Percentiles rank a stretch among this genome's conserved stretches.
Evolutionary conservation across 2,797 vertebrate genomes (phyloP).

Genomic region (Trematocara caparti): DNA sequence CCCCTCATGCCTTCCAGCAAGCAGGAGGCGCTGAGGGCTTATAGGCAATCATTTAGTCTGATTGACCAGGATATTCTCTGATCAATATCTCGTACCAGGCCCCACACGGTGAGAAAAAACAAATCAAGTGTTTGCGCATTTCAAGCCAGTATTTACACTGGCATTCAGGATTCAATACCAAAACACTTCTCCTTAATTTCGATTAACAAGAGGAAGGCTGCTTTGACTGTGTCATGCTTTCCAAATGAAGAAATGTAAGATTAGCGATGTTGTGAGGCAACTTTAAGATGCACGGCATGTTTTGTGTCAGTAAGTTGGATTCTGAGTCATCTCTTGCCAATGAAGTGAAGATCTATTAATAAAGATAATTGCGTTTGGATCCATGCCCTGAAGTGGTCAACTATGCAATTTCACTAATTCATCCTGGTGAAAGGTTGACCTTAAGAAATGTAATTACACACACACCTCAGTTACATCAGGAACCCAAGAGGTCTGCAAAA

Average conservation of each 20-base stretch:
- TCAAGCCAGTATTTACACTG: constrained; percentile 40
- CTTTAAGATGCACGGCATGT: constrained; percentile 7
- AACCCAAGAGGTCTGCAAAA: constrained; percentile 75
- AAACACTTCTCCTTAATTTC: constrained; percentile 32
- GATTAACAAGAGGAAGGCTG: constrained; percentile 6
- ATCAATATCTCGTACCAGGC: constrained; percentile 74
- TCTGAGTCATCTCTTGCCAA: constrained; percentile 54
- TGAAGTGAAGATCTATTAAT: constrained; percentile 77
- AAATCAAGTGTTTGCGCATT: constrained; percentile 61
- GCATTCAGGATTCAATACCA: constrained; percentile 35
- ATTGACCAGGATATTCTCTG: constrained; percentile 75
- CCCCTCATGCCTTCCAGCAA: constrained; percentile 54
- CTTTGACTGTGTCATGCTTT: neutral
- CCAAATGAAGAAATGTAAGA: neutral
- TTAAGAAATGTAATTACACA: constrained; percentile 85
- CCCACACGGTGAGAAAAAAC: constrained; percentile 64
- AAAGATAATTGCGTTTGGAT: constrained; percentile 83
- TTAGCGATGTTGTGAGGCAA: neutral
- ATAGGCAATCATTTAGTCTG: constrained; percentile 79
- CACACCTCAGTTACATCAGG: constrained; percentile 79
- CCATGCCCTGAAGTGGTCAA: constrained; percentile 81
- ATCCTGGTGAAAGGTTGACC: constrained; percentile 84
- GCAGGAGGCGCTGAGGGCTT: constrained; percentile 49
- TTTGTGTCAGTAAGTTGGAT: constrained; percentile 48
- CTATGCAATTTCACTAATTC: constrained; percentile 85